A percentile compares a stretch with the other conserved stretches of the same genome.
Evolutionary conservation across 2,797 vertebrate genomes (phyloP).

Genomic region (Knipowitschia caucasica): DNA sequence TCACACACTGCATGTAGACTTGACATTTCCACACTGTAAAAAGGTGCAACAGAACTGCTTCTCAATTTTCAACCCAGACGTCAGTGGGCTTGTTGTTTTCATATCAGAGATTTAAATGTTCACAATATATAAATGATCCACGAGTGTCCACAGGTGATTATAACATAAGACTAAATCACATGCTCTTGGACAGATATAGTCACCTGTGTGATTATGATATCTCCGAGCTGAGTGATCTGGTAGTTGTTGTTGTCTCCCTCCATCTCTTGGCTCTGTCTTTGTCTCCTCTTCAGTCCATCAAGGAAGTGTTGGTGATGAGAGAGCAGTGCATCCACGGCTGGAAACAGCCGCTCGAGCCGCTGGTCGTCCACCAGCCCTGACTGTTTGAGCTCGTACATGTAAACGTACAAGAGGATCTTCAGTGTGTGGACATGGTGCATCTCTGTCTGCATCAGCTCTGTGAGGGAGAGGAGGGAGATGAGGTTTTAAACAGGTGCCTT

Average conservation of each 20-base stretch:
- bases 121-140: too few relatives aligned
- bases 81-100: too few relatives aligned
- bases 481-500: too few relatives aligned
- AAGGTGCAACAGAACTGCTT: too few relatives aligned
- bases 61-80: too few relatives aligned
- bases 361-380: conserved; percentile 75
- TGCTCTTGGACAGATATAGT: background rate
- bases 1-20: too few relatives aligned
- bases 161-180: background rate
- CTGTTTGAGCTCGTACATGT: conserved; percentile 78
- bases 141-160: too few relatives aligned
- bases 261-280: conserved; percentile 76
- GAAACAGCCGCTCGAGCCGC: conserved; percentile 78
- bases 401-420: conserved; percentile 87
- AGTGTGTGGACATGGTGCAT: conserved; percentile 88
- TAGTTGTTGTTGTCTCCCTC: conserved; percentile 82
- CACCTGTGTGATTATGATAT: conserved; percentile 87
- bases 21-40: too few relatives aligned
- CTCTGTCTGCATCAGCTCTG: conserved; percentile 96
- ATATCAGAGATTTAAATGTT: too few relatives aligned
- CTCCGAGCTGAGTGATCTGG: conserved; percentile 81
- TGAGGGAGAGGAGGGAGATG: conserved; percentile 3
- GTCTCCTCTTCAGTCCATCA: conserved; percentile 75
- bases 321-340: conserved; percentile 76
- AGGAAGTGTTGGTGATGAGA: conserved; percentile 81